Evolutionary conservation across 2,888 invertebrate species (phyloP).

Genomic region (Campoplex nolae): DNA sequence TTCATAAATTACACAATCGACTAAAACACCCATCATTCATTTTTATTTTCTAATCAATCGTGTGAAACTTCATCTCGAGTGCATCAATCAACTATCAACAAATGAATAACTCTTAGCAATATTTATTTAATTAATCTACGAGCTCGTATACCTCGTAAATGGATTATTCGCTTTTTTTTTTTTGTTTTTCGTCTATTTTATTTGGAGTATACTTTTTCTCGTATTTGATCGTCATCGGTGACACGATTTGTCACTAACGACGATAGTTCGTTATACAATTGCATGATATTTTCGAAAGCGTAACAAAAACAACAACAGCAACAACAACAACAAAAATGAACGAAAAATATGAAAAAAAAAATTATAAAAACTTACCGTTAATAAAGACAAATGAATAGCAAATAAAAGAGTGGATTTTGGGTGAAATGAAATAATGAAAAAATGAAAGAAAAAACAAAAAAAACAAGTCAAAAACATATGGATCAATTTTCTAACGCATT

Average conservation of each 20-base stretch:
- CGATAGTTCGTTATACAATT: conserved; percentile 41
- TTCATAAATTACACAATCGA: conserved; percentile 19
- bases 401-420: conserved; percentile 22
- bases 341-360: conserved; percentile 23
- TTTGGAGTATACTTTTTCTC: conserved; percentile 60
- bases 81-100: conserved; percentile 58
- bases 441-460: not conserved
- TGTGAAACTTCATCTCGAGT: conserved; percentile 12
- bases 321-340: not conserved
- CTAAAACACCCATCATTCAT: conserved; percentile 7
- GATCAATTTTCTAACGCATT: conserved; percentile 81
- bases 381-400: conserved; percentile 20
- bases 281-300: not conserved
- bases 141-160: conserved; percentile 41
- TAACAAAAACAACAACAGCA: not conserved
- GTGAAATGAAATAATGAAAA: conserved; percentile 70
- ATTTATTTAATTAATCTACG: conserved; percentile 31
- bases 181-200: not conserved
- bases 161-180: not conserved
- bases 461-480: conserved; percentile 70
- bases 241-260: not conserved
- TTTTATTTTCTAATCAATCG: conserved; percentile 37
- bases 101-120: conserved; percentile 56
- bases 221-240: conserved; percentile 4
- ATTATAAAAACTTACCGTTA: conserved; percentile 58